Evolutionary conservation across 2,888 invertebrate species (phyloP), one percentile per base, ranked within the genome.

Genomic region (Chalcis sispes): DNA sequence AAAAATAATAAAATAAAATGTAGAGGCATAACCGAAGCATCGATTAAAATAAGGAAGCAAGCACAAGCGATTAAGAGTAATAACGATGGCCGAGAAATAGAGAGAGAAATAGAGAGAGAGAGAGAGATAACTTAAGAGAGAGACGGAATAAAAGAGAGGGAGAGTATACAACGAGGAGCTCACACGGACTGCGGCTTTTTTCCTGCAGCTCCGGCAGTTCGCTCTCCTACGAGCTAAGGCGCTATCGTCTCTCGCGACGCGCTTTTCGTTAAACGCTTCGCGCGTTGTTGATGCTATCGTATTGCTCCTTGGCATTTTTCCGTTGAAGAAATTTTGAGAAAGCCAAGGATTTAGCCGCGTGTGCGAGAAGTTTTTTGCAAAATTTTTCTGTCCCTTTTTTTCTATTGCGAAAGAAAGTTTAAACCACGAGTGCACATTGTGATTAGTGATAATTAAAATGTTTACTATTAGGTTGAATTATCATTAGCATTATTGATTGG

Each of bases 11-110:
- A 36, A 4, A 36, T 36, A 36, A 36, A 32, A 25, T 1, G 32
- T 48, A 36, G 1, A 8, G 10, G 27, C 20, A 1, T 2, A 46
- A 20, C 27, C 20, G 18, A 32, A 50, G 15, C 20, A 29, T 15
- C 54, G 58, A 75, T 74, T 74, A 74, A 67, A 61, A 69, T 46
- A 65, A 65, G 70, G 66, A 71, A 66, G 52, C 54, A 36, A 62
- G 62, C 56, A 64, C 69, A 48, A 66, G 48, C 56, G 66, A 71
- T 75, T 75, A 75, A 72, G 66, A 71, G 71, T 54, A 75, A 66
- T 75, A 61, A 75, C 48, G 48, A 32, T 29, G 54, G 27, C 40
- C 27, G n/a, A n/a, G 52, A 59, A 23, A 23, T 18, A 76, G 13
- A 65, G 40, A 62, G 32, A 23, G 18, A 54, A 25, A 27, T 46